Percentiles rank a stretch among this genome's conserved stretches.
Conservation (phyloP, 2,888 invertebrate species). For the Drosophila neonasuta region DNA sequence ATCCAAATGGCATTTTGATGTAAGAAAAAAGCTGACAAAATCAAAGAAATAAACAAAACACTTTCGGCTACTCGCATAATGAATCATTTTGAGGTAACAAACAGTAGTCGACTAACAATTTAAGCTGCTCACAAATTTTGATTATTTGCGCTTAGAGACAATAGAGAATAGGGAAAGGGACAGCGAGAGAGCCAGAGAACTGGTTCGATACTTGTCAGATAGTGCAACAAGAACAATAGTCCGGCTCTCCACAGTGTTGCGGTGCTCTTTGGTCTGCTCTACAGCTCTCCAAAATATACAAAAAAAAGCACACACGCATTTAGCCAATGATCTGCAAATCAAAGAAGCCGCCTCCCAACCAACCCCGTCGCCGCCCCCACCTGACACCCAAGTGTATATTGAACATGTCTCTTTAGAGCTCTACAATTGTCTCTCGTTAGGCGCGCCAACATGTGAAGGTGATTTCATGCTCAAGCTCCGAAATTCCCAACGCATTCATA, state of each 20-base stretch:
- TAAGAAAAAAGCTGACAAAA: conserved; percentile 44
- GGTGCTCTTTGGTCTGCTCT: conserved; percentile 59
- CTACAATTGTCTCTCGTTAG: conserved; percentile 67
- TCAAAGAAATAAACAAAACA: conserved; percentile 48
- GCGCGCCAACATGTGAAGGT: conserved; percentile 65
- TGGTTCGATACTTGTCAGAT: conserved; percentile 34
- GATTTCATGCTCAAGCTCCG: conserved; percentile 66
- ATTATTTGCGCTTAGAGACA: conserved; percentile 49
- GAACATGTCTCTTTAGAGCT: conserved; percentile 44
- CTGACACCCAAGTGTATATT: conserved; percentile 11
- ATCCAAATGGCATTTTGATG: conserved; percentile 67
- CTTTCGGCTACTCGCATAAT: conserved; percentile 47
- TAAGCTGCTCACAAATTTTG: conserved; percentile 57
- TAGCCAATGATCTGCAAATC: conserved; percentile 75
- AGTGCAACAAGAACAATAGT: conserved; percentile 45
- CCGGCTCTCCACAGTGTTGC: conserved; percentile 44
- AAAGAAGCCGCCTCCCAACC: conserved; percentile 69
- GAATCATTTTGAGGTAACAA: conserved; percentile 61
- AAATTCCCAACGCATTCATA: conserved; percentile 34
- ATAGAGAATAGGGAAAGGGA: conserved; percentile 24
- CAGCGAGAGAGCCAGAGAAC: conserved; percentile 14
- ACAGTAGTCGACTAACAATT: conserved; percentile 69
- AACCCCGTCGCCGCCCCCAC: conserved; percentile 24
- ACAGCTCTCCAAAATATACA: conserved; percentile 37
- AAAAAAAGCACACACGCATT: conserved; percentile 61